Percentiles rank a stretch among this genome's conserved stretches.
phyloP scores from a whole-genome alignment of 2,888 invertebrate genomes.

The Galerucella nymphaeae region DNA sequence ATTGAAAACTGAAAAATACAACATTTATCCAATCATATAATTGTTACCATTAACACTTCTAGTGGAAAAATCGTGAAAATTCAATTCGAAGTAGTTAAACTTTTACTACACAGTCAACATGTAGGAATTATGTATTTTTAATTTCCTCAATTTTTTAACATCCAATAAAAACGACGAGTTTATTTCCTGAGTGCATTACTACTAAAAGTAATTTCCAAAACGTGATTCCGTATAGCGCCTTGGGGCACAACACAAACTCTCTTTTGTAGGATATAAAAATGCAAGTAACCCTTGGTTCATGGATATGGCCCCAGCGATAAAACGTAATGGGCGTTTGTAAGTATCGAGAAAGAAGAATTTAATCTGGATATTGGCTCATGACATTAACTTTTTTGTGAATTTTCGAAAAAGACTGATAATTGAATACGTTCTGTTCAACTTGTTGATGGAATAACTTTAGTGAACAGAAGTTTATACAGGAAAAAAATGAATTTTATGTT shows the following conservation, averaged over 20 bases:
- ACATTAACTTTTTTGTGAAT: conserved; percentile 8
- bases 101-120: conserved; percentile 6
- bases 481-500: too few relatives aligned
- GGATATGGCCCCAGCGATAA: conserved; percentile 28
- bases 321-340: conserved; percentile 32
- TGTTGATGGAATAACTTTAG: not conserved
- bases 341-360: conserved; percentile 30
- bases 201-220: conserved; percentile 31
- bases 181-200: conserved; percentile 18
- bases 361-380: conserved; percentile 29
- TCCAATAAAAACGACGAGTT: conserved; percentile 27
- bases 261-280: conserved; percentile 33
- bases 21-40: too few relatives aligned
- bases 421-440: not conserved
- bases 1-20: too few relatives aligned
- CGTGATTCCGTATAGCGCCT: conserved; percentile 33
- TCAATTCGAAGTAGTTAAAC: not conserved
- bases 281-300: conserved; percentile 34
- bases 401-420: conserved; percentile 6
- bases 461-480: too few relatives aligned
- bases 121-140: conserved; percentile 23
- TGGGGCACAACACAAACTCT: conserved; percentile 22
- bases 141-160: conserved; percentile 22
- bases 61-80: not conserved
- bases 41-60: too few relatives aligned